Evolutionary conservation across 2,113 vertebrate genomes (phyloP).

Genomic region (Ifrita kowaldi): DNA sequence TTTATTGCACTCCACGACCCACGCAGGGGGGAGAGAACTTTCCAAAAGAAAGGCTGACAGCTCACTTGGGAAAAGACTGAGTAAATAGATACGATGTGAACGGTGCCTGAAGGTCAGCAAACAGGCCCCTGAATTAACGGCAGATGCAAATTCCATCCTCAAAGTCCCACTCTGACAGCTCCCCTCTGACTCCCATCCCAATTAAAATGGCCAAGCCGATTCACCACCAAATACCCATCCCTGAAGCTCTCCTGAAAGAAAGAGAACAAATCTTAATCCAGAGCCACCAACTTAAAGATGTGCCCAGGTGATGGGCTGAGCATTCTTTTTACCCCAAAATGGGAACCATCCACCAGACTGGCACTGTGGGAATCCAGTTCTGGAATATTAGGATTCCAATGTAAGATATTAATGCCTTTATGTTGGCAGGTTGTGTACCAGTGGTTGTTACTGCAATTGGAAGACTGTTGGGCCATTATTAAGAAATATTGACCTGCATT

Average conservation of each 20-base stretch:
- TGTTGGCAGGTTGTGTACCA: neutral
- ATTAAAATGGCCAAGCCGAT: neutral
- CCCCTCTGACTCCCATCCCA: neutral
- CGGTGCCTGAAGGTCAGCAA: constrained; percentile 13
- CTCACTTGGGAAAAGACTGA: constrained; percentile 10
- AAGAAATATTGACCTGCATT: constrained; percentile 51
- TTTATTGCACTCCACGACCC: neutral
- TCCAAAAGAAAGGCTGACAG: constrained; percentile 33
- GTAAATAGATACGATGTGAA: neutral
- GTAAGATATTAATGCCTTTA: neutral
- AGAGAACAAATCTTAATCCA: neutral
- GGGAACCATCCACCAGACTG: neutral
- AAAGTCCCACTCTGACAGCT: neutral
- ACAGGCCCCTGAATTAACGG: neutral
- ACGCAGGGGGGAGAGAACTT: neutral
- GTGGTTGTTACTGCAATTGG: neutral
- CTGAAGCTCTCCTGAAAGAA: neutral
- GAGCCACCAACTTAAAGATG: neutral
- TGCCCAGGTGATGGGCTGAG: neutral
- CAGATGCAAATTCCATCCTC: constrained; percentile 43
- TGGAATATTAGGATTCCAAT: neutral
- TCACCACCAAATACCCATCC: neutral
- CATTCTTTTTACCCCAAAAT: neutral
- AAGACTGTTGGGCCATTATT: neutral
- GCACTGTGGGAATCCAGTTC: neutral